A percentile compares a stretch with the other conserved stretches of the same genome.
Conservation (phyloP, 2,888 invertebrate species). For the Halictus ligatus region DNA sequence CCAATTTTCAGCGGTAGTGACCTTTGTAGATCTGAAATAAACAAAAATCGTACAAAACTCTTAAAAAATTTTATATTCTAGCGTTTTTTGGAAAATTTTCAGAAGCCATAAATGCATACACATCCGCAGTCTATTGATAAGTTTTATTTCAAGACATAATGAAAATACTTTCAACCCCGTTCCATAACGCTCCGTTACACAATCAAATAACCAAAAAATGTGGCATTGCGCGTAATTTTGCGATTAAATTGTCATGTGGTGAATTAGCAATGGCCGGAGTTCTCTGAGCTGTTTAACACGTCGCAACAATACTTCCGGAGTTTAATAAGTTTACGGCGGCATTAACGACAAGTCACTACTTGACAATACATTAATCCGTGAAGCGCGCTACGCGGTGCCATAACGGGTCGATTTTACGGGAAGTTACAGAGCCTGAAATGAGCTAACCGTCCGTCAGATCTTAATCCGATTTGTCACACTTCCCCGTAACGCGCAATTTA, state of each 20-base stretch:
- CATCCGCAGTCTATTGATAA: no score
- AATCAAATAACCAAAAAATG: not conserved
- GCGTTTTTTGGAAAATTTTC: no score
- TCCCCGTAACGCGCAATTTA: conserved; percentile 46
- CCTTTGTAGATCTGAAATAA: no score
- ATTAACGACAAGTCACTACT: conserved; percentile 2
- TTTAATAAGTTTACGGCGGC: conserved; percentile 22
- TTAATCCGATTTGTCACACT: conserved; percentile 54
- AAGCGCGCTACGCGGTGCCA: conserved; percentile 15
- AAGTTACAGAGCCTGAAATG: conserved; percentile 35
- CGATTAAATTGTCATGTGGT: not conserved
- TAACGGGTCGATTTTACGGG: conserved; percentile 47
- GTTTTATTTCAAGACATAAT: no score
- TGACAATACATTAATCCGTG: conserved; percentile 32
- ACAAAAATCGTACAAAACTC: no score
- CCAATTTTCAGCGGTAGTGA: no score
- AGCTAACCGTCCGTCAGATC: conserved; percentile 29
- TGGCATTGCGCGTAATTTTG: not conserved
- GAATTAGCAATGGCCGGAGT: no score
- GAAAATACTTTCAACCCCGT: not conserved
- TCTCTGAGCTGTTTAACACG: not conserved
- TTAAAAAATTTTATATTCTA: no score
- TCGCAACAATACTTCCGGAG: conserved; percentile 21
- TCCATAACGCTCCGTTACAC: not conserved
- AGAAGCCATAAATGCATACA: no score